Conservation (phyloP, 2,888 invertebrate species). For the Melanargia galathea region DNA sequence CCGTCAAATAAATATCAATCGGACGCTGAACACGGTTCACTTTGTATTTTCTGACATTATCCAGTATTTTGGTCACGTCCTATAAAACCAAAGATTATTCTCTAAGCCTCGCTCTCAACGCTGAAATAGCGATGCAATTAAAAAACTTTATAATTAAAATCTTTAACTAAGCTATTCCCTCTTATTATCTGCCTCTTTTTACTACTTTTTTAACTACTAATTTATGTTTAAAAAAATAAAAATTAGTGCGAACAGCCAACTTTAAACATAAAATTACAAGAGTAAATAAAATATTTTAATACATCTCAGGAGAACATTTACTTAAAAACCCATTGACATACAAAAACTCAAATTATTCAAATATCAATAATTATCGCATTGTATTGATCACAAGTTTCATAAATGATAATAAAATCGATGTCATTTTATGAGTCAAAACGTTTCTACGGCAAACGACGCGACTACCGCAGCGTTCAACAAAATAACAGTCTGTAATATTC, state of each 20-base stretch:
- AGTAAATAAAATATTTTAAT: slow-evolving; percentile 77
- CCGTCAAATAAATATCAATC: slow-evolving; percentile 31
- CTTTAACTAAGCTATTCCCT: neutral
- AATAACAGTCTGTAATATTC: slow-evolving; percentile 33
- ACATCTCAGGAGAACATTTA: slow-evolving; percentile 71
- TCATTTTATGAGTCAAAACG: neutral
- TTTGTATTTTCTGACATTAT: slow-evolving; percentile 37
- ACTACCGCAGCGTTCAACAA: neutral
- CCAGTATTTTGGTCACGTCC: slow-evolving; percentile 27
- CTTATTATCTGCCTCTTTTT: too few relatives aligned
- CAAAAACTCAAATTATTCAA: slow-evolving; percentile 71
- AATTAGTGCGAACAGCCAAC: slow-evolving; percentile 51
- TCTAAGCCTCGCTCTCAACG: neutral
- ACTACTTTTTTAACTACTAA: too few relatives aligned
- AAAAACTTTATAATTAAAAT: neutral
- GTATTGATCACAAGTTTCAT: slow-evolving; percentile 61
- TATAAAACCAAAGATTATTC: neutral
- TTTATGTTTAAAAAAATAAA: too few relatives aligned
- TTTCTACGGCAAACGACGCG: neutral
- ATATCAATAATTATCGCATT: slow-evolving; percentile 50
- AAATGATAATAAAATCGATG: too few relatives aligned
- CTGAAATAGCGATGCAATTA: neutral
- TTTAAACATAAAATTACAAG: slow-evolving; percentile 57
- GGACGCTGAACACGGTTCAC: slow-evolving; percentile 30
- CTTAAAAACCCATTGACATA: slow-evolving; percentile 74